These are phyloP conservation scores for Stratiomys singularior DNA, from an alignment of 2,888 invertebrate species.

Conservation along the genomic window DNA sequence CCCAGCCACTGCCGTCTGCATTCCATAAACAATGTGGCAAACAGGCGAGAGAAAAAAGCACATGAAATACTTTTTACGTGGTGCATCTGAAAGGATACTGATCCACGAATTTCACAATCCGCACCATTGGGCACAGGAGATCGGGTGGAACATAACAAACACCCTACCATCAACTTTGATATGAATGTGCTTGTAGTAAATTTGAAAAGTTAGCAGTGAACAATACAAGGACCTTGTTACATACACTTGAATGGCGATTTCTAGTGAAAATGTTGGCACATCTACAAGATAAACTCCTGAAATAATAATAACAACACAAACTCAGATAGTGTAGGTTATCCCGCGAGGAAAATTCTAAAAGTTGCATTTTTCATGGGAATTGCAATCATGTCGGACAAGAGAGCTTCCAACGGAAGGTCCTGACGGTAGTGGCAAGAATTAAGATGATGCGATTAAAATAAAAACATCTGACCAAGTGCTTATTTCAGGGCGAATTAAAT, in stretches of 20 bases:
- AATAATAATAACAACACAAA: constrained; percentile 2
- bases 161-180: background rate
- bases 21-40: constrained; percentile 11
- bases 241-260: background rate
- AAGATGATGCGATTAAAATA: background rate
- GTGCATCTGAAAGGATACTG: background rate
- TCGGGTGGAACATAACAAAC: background rate
- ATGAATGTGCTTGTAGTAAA: background rate
- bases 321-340: background rate
- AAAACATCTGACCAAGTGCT: background rate
- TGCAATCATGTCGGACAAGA: background rate
- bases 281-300: constrained; percentile 13
- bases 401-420: background rate
- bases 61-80: background rate
- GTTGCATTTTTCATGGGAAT: constrained; percentile 9
- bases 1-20: background rate
- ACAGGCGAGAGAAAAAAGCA: background rate
- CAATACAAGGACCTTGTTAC: background rate
- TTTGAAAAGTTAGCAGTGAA: background rate
- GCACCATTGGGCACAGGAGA: background rate
- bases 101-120: background rate
- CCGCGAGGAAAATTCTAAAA: background rate
- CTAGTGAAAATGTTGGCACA: constrained; percentile 5
- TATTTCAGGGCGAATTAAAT: background rate
- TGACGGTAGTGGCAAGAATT: background rate